Evolutionary conservation across 1,140 invertebrate genomes (phyloP).

Genomic region (Drosophila pachea): DNA sequence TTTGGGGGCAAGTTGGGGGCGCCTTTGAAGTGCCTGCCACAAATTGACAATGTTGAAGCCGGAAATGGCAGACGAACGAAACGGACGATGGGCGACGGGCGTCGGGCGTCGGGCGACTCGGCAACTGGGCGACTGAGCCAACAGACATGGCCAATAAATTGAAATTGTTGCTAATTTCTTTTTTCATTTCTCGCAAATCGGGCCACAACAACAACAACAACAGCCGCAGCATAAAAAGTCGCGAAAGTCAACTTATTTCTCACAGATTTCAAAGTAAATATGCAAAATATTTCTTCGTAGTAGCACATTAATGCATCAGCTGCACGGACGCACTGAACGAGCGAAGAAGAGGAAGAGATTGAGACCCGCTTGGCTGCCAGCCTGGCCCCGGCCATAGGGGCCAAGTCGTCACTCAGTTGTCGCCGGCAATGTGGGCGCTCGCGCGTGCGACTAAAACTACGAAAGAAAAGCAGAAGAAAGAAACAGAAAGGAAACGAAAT

Average conservation of each 20-base stretch:
- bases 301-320: slow-evolving; percentile 70
- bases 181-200: slow-evolving; percentile 7
- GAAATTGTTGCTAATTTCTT: slow-evolving; percentile 45
- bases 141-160: slow-evolving; percentile 41
- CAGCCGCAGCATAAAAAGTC: not conserved
- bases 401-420: slow-evolving; percentile 49
- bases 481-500: not conserved
- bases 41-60: slow-evolving; percentile 50
- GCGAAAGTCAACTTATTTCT: slow-evolving; percentile 43
- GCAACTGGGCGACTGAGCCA: not conserved
- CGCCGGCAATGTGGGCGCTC: slow-evolving; percentile 55
- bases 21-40: slow-evolving; percentile 47
- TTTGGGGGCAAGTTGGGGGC: slow-evolving; percentile 9
- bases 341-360: not conserved
- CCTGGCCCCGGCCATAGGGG: slow-evolving; percentile 16
- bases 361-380: slow-evolving; percentile 49
- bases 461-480: not conserved
- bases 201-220: not conserved
- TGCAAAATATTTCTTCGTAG: slow-evolving; percentile 74
- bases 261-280: slow-evolving; percentile 73
- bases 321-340: slow-evolving; percentile 11
- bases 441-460: slow-evolving; percentile 30
- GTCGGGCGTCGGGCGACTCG: not conserved
- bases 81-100: slow-evolving; percentile 15
- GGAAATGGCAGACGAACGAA: slow-evolving; percentile 36